Conservation (phyloP, 2,113 vertebrate genomes). For the Neopipo cinnamomea region DNA sequence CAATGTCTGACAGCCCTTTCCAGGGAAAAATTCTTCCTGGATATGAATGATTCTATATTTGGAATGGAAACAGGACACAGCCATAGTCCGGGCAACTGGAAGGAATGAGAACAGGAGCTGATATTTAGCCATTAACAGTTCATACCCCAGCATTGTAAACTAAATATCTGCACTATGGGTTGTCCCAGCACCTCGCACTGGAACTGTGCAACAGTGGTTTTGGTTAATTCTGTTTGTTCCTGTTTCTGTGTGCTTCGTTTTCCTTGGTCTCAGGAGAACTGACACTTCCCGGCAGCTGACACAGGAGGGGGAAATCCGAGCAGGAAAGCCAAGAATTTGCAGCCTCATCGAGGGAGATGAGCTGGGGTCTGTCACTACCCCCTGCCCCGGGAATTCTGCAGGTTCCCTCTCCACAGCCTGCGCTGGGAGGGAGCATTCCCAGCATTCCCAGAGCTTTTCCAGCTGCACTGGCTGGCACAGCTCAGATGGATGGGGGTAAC, state of each 20-base stretch:
- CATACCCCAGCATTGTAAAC: no score
- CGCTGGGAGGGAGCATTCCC: not conserved
- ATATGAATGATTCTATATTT: not conserved
- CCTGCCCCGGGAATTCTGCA: not conserved
- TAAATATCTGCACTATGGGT: not conserved
- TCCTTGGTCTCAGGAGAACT: not conserved
- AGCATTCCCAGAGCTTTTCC: not conserved
- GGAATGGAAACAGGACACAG: not conserved
- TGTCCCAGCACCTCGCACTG: not conserved
- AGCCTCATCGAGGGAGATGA: not conserved
- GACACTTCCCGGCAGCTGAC: not conserved
- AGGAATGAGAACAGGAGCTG: not conserved
- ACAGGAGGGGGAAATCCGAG: not conserved
- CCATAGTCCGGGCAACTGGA: not conserved
- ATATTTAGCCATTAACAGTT: not conserved
- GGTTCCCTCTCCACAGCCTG: not conserved
- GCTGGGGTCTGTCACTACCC: not conserved
- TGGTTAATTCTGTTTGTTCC: not conserved
- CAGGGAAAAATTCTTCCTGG: not conserved
- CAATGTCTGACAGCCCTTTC: not conserved
- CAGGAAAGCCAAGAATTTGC: not conserved
- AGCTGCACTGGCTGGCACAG: conserved; percentile 5
- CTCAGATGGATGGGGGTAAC: no score
- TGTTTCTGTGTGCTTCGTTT: not conserved
- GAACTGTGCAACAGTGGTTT: not conserved